Conservation (phyloP, 2,888 invertebrate genomes). For the Lasioglossum morio region DNA sequence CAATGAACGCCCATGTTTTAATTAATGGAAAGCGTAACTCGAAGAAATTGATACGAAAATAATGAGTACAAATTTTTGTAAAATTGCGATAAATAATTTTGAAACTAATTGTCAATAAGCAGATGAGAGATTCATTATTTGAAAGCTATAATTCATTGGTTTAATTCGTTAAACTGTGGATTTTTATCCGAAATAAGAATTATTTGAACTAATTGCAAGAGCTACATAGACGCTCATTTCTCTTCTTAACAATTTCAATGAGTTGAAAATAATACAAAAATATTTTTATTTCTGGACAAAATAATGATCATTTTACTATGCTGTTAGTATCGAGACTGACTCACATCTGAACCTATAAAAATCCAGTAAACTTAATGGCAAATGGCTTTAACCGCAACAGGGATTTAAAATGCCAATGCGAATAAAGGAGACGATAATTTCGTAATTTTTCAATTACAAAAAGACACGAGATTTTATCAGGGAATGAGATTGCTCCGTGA, state of each 20-base stretch:
- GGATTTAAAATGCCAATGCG: not conserved
- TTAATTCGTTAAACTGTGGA: not conserved
- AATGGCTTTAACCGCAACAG: slow-evolving; percentile 9
- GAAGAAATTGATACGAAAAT: not conserved
- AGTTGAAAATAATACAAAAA: not conserved
- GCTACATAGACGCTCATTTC: not conserved
- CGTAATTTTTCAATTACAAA: not conserved
- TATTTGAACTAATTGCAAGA: not conserved
- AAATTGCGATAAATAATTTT: not conserved
- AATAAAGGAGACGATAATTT: not conserved
- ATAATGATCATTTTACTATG: not conserved
- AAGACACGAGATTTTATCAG: not conserved
- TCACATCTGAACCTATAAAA: not conserved
- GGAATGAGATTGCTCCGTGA: not conserved
- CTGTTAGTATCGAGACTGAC: slow-evolving; percentile 10
- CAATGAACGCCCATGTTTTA: not conserved
- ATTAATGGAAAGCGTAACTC: not conserved
- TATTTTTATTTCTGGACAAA: not conserved
- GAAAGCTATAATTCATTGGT: not conserved
- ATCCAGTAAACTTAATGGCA: not conserved
- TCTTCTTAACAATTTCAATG: not conserved
- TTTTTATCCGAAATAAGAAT: not conserved
- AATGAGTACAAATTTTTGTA: not conserved
- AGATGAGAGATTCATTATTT: not conserved
- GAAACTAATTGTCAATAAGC: not conserved